Percentiles rank a stretch among this genome's conserved stretches.
Conservation (phyloP, 2,888 invertebrate species). For the Ophion obscuratus region DNA sequence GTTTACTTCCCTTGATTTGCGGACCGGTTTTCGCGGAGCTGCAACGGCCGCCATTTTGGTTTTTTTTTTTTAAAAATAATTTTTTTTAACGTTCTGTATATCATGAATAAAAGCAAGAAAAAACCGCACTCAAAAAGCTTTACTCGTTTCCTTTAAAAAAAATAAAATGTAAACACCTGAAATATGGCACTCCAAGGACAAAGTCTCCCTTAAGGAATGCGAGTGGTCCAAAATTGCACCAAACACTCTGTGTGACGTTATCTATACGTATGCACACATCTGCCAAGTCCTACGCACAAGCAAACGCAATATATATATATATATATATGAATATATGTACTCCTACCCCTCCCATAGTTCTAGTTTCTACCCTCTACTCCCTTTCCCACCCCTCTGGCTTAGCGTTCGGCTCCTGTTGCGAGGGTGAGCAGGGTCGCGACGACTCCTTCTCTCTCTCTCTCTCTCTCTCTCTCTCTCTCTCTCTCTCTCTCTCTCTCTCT, state of each 20-base stretch:
- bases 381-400: constrained; percentile 40
- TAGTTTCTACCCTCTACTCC: constrained; percentile 39
- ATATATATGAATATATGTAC: background rate
- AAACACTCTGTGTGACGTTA: background rate
- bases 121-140: too few relatives aligned
- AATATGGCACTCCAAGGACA: too few relatives aligned
- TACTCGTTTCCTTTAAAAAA: too few relatives aligned
- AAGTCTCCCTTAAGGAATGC: background rate
- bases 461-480: constrained; percentile 9
- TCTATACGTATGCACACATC: background rate
- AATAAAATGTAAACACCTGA: too few relatives aligned
- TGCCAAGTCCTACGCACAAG: too few relatives aligned
- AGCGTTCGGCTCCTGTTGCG: constrained; percentile 28
- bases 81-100: too few relatives aligned
- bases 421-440: constrained; percentile 29
- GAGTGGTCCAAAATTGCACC: constrained; percentile 14
- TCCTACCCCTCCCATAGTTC: constrained; percentile 44
- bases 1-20: too few relatives aligned
- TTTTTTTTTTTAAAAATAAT: too few relatives aligned
- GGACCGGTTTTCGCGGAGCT: too few relatives aligned
- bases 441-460: constrained; percentile 16
- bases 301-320: background rate
- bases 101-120: too few relatives aligned
- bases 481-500: too few relatives aligned
- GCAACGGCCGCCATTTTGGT: too few relatives aligned